These are phyloP conservation scores for Bicyclus anynana DNA, from an alignment of 1,140 invertebrate genomes.

Conservation along the genomic window DNA sequence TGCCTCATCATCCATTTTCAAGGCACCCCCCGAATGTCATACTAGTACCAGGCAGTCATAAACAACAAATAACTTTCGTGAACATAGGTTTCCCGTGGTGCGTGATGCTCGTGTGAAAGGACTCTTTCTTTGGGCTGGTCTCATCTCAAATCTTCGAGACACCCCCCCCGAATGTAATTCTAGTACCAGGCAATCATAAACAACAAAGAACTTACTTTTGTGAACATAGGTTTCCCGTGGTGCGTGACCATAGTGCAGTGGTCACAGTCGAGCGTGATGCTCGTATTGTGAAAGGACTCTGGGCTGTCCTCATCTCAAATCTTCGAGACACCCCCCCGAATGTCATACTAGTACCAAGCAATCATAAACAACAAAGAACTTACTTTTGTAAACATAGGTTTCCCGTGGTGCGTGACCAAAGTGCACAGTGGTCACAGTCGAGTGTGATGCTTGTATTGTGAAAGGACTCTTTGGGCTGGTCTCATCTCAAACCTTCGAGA, in stretches of 20 bases:
- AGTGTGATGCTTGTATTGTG: conserved; percentile 98
- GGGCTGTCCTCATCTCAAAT: conserved; percentile 87
- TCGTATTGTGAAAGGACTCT: conserved; percentile 99
- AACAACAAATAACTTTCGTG: conserved; percentile 81
- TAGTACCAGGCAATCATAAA: conserved; percentile 85
- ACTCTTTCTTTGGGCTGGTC: too few species aligned
- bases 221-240: conserved; percentile 97
- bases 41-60: conserved; percentile 84
- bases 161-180: too few species aligned
- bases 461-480: conserved; percentile 98
- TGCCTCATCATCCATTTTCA: conserved; percentile 84
- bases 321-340: conserved; percentile 98
- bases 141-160: too few species aligned
- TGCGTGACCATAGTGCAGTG: conserved; percentile 97
- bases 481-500: conserved; percentile 86
- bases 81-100: conserved; percentile 97
- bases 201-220: conserved; percentile 84
- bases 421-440: conserved; percentile 97
- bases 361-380: conserved; percentile 22
- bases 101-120: conserved; percentile 98
- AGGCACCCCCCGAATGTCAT: conserved; percentile 99
- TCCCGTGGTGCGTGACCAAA: conserved; percentile 96
- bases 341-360: conserved; percentile 91
- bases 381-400: conserved; percentile 97
- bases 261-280: conserved; percentile 98